Evolutionary conservation across 2,113 vertebrate species (phyloP).

Genomic region (Pachycephala philippinensis): DNA sequence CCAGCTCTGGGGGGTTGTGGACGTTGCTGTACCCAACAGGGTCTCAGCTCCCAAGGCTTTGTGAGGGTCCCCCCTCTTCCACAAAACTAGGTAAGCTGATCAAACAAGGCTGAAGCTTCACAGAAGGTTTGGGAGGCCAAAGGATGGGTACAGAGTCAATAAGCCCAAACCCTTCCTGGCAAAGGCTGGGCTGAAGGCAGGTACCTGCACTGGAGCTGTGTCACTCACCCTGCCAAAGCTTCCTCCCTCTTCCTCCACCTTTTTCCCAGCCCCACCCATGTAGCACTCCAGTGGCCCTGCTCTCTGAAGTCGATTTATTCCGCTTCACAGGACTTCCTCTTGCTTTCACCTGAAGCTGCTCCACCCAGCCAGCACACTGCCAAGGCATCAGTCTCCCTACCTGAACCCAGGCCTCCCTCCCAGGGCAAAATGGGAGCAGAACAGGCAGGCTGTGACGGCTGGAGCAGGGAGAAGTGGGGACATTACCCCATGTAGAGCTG

Average conservation of each 20-base stretch:
- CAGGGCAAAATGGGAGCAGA: background rate
- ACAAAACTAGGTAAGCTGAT: background rate
- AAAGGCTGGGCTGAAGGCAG: background rate
- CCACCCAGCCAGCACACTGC: background rate
- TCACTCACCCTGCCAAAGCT: background rate
- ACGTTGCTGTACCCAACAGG: too few relatives aligned
- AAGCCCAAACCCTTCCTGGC: background rate
- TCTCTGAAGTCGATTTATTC: background rate
- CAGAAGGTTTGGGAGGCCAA: too few relatives aligned
- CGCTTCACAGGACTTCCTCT: background rate
- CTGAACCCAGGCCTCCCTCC: background rate
- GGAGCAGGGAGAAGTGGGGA: too few relatives aligned
- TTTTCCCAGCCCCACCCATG: conserved; percentile 30
- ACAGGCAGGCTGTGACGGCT: background rate
- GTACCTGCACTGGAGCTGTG: background rate
- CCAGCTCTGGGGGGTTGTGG: background rate
- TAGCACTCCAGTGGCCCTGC: background rate
- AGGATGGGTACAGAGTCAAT: background rate
- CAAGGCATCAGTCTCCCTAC: background rate
- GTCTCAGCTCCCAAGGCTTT: background rate
- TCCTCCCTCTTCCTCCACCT: background rate
- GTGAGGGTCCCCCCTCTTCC: accelerated
- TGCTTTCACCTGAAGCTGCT: background rate
- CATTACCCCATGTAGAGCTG: accelerated
- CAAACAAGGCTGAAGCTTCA: background rate